Conservation (phyloP, 2,113 vertebrate species). For the Phaetusa simplex region DNA sequence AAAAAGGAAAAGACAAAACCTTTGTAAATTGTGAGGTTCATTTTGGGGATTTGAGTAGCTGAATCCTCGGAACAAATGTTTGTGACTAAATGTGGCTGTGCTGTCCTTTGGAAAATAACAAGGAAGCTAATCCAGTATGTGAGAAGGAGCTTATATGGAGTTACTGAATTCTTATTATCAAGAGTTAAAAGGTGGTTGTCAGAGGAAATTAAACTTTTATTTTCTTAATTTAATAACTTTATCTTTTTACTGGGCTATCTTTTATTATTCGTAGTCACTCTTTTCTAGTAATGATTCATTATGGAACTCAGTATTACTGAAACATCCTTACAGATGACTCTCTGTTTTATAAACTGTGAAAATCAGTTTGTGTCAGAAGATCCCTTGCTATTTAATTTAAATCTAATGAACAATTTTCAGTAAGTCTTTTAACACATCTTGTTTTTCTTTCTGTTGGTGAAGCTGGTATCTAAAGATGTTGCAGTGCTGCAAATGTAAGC, state of each 20-base stretch:
- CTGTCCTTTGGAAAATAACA: neutral
- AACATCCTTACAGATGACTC: neutral
- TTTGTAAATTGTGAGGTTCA: neutral
- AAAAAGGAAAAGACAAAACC: neutral
- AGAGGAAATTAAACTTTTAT: neutral
- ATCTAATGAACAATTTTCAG: neutral
- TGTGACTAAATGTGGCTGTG: neutral
- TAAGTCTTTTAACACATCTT: neutral
- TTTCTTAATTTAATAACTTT: neutral
- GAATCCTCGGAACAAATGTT: neutral
- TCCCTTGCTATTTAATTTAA: neutral
- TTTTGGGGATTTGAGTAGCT: neutral
- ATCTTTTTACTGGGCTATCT: neutral
- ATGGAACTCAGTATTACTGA: neutral
- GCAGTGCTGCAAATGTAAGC: constrained; percentile 94
- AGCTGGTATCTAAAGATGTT: constrained; percentile 99
- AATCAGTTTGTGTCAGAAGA: neutral
- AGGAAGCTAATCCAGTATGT: neutral
- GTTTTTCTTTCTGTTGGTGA: constrained; percentile 32
- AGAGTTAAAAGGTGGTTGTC: neutral
- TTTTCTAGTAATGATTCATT: neutral
- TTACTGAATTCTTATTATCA: neutral
- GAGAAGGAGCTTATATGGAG: neutral
- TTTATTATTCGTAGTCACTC: neutral
- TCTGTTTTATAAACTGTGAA: neutral